Conservation (phyloP, 1,140 invertebrate species). For the Brachionus asplanchnoidis region DNA sequence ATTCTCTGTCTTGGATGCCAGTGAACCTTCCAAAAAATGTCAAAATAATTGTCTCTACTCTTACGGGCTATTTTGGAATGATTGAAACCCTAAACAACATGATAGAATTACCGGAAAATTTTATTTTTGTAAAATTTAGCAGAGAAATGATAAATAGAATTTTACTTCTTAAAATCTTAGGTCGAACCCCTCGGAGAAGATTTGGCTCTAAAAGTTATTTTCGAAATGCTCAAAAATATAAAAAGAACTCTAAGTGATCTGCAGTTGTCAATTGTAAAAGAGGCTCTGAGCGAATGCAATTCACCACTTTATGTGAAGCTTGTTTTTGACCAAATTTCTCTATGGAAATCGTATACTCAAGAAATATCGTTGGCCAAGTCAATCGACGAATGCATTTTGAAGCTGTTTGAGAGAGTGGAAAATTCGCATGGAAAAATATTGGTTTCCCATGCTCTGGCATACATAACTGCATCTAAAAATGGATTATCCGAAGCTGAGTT, state of each 20-base stretch:
- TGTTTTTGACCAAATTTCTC: constrained; percentile 77
- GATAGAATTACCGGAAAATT: constrained; percentile 82
- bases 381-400: constrained; percentile 95
- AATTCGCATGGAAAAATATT: constrained; percentile 79
- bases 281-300: constrained; percentile 82
- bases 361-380: constrained; percentile 85
- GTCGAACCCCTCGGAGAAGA: constrained; percentile 63
- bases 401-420: constrained; percentile 88
- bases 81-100: constrained; percentile 67
- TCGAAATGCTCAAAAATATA: constrained; percentile 49
- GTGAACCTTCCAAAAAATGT: constrained; percentile 79
- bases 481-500: constrained; percentile 86
- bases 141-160: no score
- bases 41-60: constrained; percentile 73
- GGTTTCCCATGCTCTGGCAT: constrained; percentile 85
- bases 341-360: constrained; percentile 92
- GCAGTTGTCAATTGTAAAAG: constrained; percentile 88
- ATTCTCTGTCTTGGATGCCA: constrained; percentile 92
- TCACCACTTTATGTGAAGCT: constrained; percentile 94
- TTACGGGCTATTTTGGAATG: constrained; percentile 53
- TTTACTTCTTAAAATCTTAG: constrained; percentile 10
- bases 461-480: constrained; percentile 86
- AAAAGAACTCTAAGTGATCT: constrained; percentile 70
- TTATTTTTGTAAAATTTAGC: constrained; percentile 69
- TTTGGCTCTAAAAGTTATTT: constrained; percentile 65